Base-by-base conservation (phyloP, 2,797 vertebrate species). In the Buphagus erythrorhynchus region DNA sequence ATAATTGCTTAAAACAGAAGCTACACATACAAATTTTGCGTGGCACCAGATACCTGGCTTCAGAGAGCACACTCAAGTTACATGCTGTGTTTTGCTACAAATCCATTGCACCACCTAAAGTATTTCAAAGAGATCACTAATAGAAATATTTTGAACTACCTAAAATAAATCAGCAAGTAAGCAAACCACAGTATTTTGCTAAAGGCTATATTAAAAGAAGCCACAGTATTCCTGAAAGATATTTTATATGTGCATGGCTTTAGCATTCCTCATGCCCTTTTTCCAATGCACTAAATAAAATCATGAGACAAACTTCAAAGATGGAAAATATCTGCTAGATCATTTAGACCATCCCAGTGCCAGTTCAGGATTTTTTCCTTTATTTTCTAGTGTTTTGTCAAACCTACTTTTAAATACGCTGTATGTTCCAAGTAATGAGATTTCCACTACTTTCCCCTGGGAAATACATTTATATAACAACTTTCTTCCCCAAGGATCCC, bases 1-100 rank as follows among this genome's bases (percentile, higher is more conserved):
- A 97, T 97, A 98, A 98, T 98, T 98, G 97, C 97, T 97, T 97
- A 97, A 98, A 98, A 98, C 97, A 98, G 97, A 97, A 98, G 97
- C 97, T 96, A 97, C 94, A 96, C 91, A 75, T 73, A 97, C 95
- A 96, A 93, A 98, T 97, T 98, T 97, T 98, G 92, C 94, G 98
- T 98, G 98, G 97, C 97, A 97, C 97, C 55, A 80, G 76, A 78
- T 86, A 97, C 84, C 94, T 97, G 96, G 94, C 96, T 98, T 94
- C 78, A 59, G 93, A 97, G 63, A 75, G 93, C 45, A 95, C 97
- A 93, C 95, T 97, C 95, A 72, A 96, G 96, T 97, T 97, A 91
- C 96, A 95, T 51, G 96, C 96, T 97, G 96, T 83, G 97, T 97
- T 98, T 97, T 97, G 95, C 97, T 97, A 96, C 97, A 98, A 98